Conservation (phyloP, 2,113 vertebrate genomes). For the Psittacula cyanocephala region DNA sequence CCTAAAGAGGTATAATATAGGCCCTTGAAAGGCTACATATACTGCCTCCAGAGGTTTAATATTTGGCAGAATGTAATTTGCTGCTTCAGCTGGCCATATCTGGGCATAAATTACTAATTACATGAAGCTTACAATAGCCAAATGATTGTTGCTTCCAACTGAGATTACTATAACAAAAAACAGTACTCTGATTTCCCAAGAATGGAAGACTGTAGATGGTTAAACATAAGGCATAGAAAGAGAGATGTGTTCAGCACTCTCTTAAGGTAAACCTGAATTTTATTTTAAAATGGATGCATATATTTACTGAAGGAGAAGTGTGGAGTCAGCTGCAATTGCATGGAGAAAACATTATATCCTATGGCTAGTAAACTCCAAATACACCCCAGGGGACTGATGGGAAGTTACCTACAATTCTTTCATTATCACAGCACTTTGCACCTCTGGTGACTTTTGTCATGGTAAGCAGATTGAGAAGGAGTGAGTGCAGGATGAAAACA, state of each 20-base stretch:
- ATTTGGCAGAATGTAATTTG: slow-evolving; percentile 56
- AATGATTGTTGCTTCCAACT: slow-evolving; percentile 11
- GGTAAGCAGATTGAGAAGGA: slow-evolving; percentile 41
- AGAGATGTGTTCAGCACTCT: neutral
- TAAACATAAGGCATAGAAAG: neutral
- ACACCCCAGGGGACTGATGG: slow-evolving; percentile 22
- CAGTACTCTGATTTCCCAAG: slow-evolving; percentile 4
- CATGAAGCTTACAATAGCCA: slow-evolving; percentile 28
- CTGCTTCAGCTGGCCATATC: neutral
- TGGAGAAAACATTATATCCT: slow-evolving; percentile 13
- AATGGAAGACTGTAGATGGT: neutral
- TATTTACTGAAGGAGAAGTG: slow-evolving; percentile 37
- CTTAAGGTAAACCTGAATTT: slow-evolving; percentile 35
- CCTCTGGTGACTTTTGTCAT: slow-evolving; percentile 49
- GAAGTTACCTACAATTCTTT: slow-evolving; percentile 40
- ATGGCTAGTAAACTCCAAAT: slow-evolving; percentile 55
- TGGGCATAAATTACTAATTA: slow-evolving; percentile 65
- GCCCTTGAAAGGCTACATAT: slow-evolving; percentile 31
- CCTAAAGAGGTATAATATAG: slow-evolving; percentile 32
- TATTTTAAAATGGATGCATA: slow-evolving; percentile 27
- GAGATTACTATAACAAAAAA: slow-evolving; percentile 17
- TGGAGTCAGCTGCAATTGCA: slow-evolving; percentile 25
- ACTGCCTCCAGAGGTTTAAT: neutral
- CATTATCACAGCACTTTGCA: slow-evolving; percentile 39
- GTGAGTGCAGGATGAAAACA: neutral